phyloP scores from a whole-genome alignment of 2,888 invertebrate genomes.

The Platycnemis pennipes region DNA sequence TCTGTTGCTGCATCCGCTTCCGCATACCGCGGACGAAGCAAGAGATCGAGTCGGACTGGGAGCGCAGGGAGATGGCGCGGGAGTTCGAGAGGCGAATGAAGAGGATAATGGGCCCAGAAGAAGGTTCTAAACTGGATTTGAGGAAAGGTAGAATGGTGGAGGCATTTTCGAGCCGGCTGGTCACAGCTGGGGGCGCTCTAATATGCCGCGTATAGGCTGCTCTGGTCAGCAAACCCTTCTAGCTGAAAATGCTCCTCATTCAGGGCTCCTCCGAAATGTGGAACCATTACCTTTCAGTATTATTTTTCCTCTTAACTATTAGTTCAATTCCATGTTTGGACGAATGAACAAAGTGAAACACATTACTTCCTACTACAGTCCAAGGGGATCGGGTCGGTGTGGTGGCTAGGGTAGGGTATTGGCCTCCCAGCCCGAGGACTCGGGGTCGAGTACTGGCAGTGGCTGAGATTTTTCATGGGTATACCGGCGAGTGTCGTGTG shows the following conservation, averaged over 20 bases:
- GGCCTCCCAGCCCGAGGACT: too few relatives aligned
- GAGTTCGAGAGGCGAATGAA: constrained; percentile 91
- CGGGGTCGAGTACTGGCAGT: too few relatives aligned
- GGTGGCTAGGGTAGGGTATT: too few relatives aligned
- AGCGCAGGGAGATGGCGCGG: constrained; percentile 89
- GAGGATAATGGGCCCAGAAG: constrained; percentile 91
- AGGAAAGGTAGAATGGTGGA: constrained; percentile 83
- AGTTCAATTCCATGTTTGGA: not conserved
- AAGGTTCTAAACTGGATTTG: constrained; percentile 89
- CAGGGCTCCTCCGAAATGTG: not conserved
- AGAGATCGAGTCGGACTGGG: constrained; percentile 96
- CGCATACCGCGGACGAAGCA: constrained; percentile 96
- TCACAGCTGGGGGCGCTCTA: not conserved
- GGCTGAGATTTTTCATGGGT: too few relatives aligned
- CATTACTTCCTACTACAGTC: too few relatives aligned
- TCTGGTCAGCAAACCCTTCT: not conserved
- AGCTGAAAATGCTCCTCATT: not conserved
- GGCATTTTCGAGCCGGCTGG: constrained; percentile 2
- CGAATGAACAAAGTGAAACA: too few relatives aligned
- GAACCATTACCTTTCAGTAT: not conserved
- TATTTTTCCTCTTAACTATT: not conserved
- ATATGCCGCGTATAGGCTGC: not conserved
- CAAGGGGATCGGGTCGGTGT: too few relatives aligned
- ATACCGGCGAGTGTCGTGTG: too few relatives aligned
- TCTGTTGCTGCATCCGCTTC: constrained; percentile 95